Evolutionary conservation across 1,140 invertebrate species (phyloP).

Genomic region (Cotesia vestalis): DNA sequence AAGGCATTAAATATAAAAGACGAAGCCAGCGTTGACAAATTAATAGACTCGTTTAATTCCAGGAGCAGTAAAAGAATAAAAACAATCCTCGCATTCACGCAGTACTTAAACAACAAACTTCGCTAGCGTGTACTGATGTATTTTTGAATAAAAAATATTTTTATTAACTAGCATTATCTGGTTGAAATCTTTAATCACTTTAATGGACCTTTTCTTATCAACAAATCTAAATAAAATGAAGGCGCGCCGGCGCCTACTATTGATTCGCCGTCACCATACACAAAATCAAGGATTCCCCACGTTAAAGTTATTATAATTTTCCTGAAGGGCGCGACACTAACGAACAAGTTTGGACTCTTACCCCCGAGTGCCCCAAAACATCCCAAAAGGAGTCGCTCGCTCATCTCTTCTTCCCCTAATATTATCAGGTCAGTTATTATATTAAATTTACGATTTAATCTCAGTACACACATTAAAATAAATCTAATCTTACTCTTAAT

Average conservation of each 20-base stretch:
- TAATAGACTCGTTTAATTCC: slow-evolving; percentile 40
- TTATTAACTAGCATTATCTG: too few species aligned
- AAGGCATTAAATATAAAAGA: slow-evolving; percentile 46
- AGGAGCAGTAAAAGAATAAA: not conserved
- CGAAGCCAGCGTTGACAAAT: slow-evolving; percentile 38
- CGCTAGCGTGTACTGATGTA: not conserved
- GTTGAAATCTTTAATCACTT: not conserved
- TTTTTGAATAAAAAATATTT: not conserved
- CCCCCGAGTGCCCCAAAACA: slow-evolving; percentile 44
- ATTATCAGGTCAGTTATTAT: slow-evolving; percentile 57
- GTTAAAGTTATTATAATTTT: slow-evolving; percentile 11
- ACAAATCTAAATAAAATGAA: slow-evolving; percentile 8
- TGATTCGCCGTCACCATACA: slow-evolving; percentile 49
- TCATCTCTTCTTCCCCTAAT: slow-evolving; percentile 52
- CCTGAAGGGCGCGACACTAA: slow-evolving; percentile 62
- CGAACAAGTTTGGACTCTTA: slow-evolving; percentile 51
- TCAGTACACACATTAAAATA: too few species aligned
- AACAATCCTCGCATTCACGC: slow-evolving; percentile 45
- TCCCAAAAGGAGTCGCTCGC: slow-evolving; percentile 47
- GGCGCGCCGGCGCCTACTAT: slow-evolving; percentile 59
- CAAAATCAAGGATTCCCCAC: slow-evolving; percentile 28
- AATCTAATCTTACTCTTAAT: too few species aligned
- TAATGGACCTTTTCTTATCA: not conserved
- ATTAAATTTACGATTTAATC: not conserved
- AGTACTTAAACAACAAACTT: slow-evolving; percentile 46